phyloP scores from a whole-genome alignment of 2,113 vertebrate genomes.

The Microcebus ravelobensis region DNA sequence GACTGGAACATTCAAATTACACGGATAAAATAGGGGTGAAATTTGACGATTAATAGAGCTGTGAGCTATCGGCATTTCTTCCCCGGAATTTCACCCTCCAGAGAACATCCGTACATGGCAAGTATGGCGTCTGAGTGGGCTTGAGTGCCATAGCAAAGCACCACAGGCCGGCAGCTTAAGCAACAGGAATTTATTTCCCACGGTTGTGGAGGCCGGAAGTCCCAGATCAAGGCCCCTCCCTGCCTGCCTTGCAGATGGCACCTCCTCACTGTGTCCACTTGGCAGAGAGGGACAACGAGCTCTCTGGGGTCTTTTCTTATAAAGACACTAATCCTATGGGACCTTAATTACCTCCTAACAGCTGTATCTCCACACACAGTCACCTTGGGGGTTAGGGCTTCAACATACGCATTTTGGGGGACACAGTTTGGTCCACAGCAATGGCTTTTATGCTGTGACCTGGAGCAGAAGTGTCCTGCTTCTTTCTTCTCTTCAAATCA shows the following conservation, averaged over 20 bases:
- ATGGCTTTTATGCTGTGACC: not conserved
- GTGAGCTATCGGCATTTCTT: not conserved
- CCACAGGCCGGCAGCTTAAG: too few species aligned
- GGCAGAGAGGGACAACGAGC: not conserved
- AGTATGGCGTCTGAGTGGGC: not conserved
- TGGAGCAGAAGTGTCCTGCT: not conserved
- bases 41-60: not conserved
- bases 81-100: not conserved
- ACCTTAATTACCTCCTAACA: not conserved
- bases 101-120: not conserved
- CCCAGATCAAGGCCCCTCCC: not conserved
- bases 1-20: not conserved
- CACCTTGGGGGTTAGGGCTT: not conserved
- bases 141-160: not conserved
- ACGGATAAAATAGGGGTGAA: not conserved
- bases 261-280: not conserved
- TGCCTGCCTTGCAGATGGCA: not conserved
- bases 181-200: too few species aligned
- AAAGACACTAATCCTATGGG: not conserved
- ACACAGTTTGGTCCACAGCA: not conserved
- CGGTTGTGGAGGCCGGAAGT: not conserved
- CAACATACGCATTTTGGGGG: not conserved
- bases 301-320: not conserved
- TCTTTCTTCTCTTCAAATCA: not conserved
- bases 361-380: not conserved